Base-by-base conservation (phyloP, 1,140 invertebrate genomes). In the Drosophila auraria region DNA sequence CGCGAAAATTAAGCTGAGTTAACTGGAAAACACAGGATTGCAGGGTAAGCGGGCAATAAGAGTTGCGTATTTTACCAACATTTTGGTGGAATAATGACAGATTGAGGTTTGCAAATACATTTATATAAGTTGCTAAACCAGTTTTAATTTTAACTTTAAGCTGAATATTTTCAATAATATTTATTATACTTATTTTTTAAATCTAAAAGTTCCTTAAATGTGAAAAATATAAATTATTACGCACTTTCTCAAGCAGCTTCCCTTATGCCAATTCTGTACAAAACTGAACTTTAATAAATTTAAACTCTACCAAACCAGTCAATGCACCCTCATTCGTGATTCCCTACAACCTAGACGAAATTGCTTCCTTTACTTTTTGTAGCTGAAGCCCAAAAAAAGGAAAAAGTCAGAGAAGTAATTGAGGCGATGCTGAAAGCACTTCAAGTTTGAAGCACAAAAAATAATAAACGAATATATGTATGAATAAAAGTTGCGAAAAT, bases 401-500 rank as follows among this genome's bases (percentile, higher is more conserved):
- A 50, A 38, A 59, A 59, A 27, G 12, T 25, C 23, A 2, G 17
- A 66, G 33, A 36, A 70, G 47, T 25, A 70, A 53, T n/a, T 38
- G 36, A 44, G 30, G 27, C 66, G 38, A 70, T 54, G 47, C 17
- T 58, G 44, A 47, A 76, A 66, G 36, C 72, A n/a, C 42, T 57
- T 42, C n/a, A 27, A 44, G 51, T 25, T 42, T 12, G 20, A 51
- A 69, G 42, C 27, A 59, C 25, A 42, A 50, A 58, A 53, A 63
- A 75, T 42, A 60, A 15, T 49, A 62, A 36, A 71, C 38, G 20
- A 36, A 36, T 59, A 53, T 57, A 69, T 56, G 53, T 7, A 65
- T 30, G 61, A 57, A 69, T 47, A 77, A 51, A 47, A 38, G 45
- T 63, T 15, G 54, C n/a, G 12, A 54, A 66, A 75, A 25, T 36